phyloP scores from a whole-genome alignment of 2,888 invertebrate species.

The Cosmia pyralina region DNA sequence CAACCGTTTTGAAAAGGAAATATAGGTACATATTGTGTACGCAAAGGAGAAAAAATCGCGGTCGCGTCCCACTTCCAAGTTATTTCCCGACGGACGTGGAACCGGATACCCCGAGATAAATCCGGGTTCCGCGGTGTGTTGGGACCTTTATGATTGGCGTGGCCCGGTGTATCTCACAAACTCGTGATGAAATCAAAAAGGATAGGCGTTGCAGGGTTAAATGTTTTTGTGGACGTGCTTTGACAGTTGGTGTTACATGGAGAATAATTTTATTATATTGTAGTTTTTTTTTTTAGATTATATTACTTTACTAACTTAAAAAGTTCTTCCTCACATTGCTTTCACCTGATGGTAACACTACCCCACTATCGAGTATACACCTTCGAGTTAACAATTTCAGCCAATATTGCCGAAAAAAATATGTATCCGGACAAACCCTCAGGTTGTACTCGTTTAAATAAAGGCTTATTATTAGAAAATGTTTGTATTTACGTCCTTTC shows the following conservation, averaged over 20 bases:
- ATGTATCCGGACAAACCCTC: not conserved
- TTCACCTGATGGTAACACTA: not conserved
- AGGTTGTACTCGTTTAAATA: not conserved
- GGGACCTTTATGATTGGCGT: slow-evolving; percentile 52
- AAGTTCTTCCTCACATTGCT: too few species aligned
- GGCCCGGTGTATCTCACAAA: slow-evolving; percentile 26
- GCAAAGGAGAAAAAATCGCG: slow-evolving; percentile 27
- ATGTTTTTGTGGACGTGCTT: not conserved
- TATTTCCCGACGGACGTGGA: slow-evolving; percentile 58
- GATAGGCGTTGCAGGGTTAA: slow-evolving; percentile 4
- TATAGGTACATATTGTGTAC: slow-evolving; percentile 35
- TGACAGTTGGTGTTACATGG: not conserved
- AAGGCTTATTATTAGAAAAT: not conserved
- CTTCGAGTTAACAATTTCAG: not conserved
- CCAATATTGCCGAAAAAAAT: not conserved
- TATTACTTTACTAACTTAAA: too few species aligned
- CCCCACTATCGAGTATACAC: not conserved
- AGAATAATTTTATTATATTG: not conserved
- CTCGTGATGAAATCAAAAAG: slow-evolving; percentile 36
- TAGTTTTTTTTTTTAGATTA: too few species aligned
- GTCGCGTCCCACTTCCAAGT: slow-evolving; percentile 42
- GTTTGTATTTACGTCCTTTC: not conserved
- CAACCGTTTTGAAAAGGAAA: slow-evolving; percentile 34
- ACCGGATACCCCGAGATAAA: slow-evolving; percentile 55
- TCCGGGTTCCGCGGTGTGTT: slow-evolving; percentile 44